Percentiles rank a stretch among this genome's conserved stretches.
Conservation (phyloP, 2,113 vertebrate genomes). For the Etheostoma cragini region DNA sequence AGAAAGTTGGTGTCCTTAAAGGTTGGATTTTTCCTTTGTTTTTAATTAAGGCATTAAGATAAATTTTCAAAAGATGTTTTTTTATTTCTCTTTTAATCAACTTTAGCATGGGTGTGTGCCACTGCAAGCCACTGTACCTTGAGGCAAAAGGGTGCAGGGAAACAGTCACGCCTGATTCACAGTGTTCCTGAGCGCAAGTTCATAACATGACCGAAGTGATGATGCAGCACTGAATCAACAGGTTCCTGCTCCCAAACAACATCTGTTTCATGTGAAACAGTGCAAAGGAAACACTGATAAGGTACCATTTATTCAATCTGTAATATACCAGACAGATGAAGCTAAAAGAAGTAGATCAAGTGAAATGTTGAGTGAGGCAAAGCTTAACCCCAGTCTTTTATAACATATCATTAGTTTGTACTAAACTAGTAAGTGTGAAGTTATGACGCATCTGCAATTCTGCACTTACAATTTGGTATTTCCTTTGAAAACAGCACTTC, state of each 20-base stretch:
- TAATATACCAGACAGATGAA: constrained; percentile 5
- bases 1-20: too few species aligned
- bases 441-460: constrained; percentile 48
- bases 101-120: too few species aligned
- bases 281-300: constrained; percentile 36
- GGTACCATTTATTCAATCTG: background rate
- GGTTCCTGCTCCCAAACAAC: constrained; percentile 56
- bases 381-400: constrained; percentile 9
- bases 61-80: too few species aligned
- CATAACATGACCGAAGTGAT: constrained; percentile 40
- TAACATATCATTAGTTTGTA: constrained; percentile 58
- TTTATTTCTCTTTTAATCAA: too few species aligned
- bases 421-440: constrained; percentile 53
- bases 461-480: constrained; percentile 62
- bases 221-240: constrained; percentile 63
- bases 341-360: background rate
- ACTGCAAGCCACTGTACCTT: background rate
- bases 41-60: too few species aligned
- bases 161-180: constrained; percentile 67
- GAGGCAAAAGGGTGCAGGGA: constrained; percentile 56
- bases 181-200: background rate
- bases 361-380: constrained; percentile 35
- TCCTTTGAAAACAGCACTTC: constrained; percentile 67
- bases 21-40: too few species aligned
- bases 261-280: constrained; percentile 53